Evolutionary conservation across 1,140 invertebrate species (phyloP), one percentile per base, ranked within the genome.

Genomic region (Linepithema humile): DNA sequence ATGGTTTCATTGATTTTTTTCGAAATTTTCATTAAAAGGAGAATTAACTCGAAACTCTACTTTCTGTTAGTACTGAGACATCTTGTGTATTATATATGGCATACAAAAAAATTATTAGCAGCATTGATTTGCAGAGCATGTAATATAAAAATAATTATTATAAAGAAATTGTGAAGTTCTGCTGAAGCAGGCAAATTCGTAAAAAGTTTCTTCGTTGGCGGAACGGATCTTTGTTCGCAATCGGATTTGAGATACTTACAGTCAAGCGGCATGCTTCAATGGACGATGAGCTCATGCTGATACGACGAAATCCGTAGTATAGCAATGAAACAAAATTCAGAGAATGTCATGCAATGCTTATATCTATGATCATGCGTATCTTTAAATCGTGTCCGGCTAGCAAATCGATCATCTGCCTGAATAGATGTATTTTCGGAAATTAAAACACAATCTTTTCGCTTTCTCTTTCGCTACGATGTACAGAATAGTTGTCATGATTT

Each of bases 201-300:
- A 32, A 80, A 3, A 43, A 77, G 20, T 70, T 70, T 6, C 29
- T 48, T 40, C 17, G 38, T 20, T 32, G 12, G 12, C 20, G 43
- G 38, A 74, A 88, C 87, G 86, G 87, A 89, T 86, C 88, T 90
- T 84, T 82, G 67, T 82, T 78, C 72, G 73, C 38, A 70, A 86
- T 20, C 62, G 85, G 74, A 60, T 80, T 84, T 87, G 60, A 85
- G 69, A 50, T 59, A 59, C 70, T 87, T 78, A 53, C 53, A 83
- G 75, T 87, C 50, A 60, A 72, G 50, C 74, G 65, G 75, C 84
- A 90, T 89, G 84, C 91, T 91, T 94, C 91, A 94, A 84, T 93
- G 91, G 78, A 90, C 91, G 90, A 94, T 91, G 91, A 94, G 92
- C 90, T 94, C 93, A 91, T 93, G 93, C 94, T 94, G 86, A 50